Evolutionary conservation across 2,888 invertebrate genomes (phyloP).

Genomic region (Mesorhabditis sp.): DNA sequence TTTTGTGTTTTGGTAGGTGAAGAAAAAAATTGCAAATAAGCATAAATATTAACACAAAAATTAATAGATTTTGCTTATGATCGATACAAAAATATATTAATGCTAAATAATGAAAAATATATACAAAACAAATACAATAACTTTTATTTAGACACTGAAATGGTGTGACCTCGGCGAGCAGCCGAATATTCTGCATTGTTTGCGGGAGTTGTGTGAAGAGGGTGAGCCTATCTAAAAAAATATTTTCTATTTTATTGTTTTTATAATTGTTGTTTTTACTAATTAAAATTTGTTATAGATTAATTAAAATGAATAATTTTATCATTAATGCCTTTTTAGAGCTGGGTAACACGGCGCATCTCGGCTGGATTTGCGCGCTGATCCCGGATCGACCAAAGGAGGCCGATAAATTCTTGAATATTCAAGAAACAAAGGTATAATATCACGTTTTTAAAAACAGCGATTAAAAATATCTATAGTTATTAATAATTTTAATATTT

Average conservation of each 20-base stretch:
- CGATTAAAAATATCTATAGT: neutral
- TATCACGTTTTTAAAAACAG: neutral
- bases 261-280: neutral
- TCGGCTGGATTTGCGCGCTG: conserved; percentile 27
- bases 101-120: too few species aligned
- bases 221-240: conserved; percentile 15
- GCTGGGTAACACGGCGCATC: conserved; percentile 23
- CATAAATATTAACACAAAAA: too few species aligned
- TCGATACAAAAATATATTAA: too few species aligned
- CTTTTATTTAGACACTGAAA: conserved; percentile 19
- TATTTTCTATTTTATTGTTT: neutral
- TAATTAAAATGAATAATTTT: neutral
- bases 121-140: neutral
- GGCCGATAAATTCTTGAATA: conserved; percentile 31
- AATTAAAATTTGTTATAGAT: neutral
- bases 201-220: conserved; percentile 36
- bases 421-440: conserved; percentile 23
- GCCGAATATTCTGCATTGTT: conserved; percentile 38
- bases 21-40: neutral
- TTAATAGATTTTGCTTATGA: too few species aligned
- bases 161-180: conserved; percentile 42
- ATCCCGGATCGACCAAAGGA: conserved; percentile 25
- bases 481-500: too few species aligned
- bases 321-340: conserved; percentile 19
- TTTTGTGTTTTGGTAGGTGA: conserved; percentile 24